Evolutionary conservation across 2,888 invertebrate species (phyloP).

Genomic region (Schrankia costaestrigalis): DNA sequence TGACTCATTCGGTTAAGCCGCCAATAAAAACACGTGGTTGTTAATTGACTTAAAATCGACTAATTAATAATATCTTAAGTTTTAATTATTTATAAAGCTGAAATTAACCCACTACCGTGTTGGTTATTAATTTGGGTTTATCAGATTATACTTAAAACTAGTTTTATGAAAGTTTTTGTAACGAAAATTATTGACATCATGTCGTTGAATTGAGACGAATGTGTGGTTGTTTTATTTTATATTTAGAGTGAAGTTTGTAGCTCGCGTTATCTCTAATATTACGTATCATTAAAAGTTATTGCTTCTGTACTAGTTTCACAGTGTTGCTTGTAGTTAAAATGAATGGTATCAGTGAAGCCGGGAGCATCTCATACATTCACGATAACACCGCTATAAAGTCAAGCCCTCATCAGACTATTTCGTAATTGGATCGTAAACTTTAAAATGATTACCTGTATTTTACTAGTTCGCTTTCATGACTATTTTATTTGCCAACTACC

Average conservation of each 20-base stretch:
- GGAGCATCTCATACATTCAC: slow-evolving; percentile 32
- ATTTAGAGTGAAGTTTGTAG: no score
- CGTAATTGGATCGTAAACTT: slow-evolving; percentile 56
- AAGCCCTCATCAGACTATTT: slow-evolving; percentile 52
- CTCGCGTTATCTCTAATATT: slow-evolving; percentile 20
- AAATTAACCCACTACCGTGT: slow-evolving; percentile 25
- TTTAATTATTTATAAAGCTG: slow-evolving; percentile 36
- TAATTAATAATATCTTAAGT: slow-evolving; percentile 48
- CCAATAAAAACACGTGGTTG: slow-evolving; percentile 36
- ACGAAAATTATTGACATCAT: no score
- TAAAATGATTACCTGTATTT: slow-evolving; percentile 48
- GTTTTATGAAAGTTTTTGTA: slow-evolving; percentile 23
- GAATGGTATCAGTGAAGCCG: slow-evolving; percentile 26
- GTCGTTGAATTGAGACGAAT: no score
- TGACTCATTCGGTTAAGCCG: slow-evolving; percentile 35
- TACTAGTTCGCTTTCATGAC: slow-evolving; percentile 42
- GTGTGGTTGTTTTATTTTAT: slow-evolving; percentile 10
- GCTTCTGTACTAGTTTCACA: slow-evolving; percentile 12
- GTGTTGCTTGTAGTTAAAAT: slow-evolving; percentile 28
- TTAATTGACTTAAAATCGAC: slow-evolving; percentile 46
- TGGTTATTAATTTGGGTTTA: slow-evolving; percentile 28
- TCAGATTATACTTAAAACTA: slow-evolving; percentile 25
- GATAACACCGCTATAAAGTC: slow-evolving; percentile 47
- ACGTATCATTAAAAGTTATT: slow-evolving; percentile 25
- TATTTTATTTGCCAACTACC: slow-evolving; percentile 42